Evolutionary conservation across 92 coral and sea anemone genomes (phyloP).

Genomic region (Ricordea florida): DNA sequence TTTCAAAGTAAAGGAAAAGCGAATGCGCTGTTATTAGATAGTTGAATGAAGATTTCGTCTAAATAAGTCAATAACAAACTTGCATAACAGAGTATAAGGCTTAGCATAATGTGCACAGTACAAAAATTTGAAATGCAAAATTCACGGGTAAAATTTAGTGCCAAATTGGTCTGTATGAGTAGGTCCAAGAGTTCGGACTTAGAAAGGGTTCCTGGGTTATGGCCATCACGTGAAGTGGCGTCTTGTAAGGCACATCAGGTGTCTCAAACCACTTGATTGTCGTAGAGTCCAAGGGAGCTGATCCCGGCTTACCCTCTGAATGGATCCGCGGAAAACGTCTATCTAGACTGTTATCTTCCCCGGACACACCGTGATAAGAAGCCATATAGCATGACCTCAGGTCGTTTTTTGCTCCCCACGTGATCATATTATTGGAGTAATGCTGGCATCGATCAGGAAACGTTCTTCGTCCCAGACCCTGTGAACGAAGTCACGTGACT

Average conservation of each 20-base stretch:
- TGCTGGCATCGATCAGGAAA: slow-evolving; percentile 79
- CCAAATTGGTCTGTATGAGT: slow-evolving; percentile 84
- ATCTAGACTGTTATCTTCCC: slow-evolving; percentile 48
- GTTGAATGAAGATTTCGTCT: no score
- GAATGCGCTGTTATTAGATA: no score
- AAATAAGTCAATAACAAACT: no score
- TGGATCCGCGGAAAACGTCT: slow-evolving; percentile 79
- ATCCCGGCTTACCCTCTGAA: slow-evolving; percentile 68
- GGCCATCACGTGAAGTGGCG: slow-evolving; percentile 90
- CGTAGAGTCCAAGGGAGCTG: slow-evolving; percentile 74
- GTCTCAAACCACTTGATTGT: slow-evolving; percentile 71
- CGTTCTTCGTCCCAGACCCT: slow-evolving; percentile 90
- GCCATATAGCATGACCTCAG: slow-evolving; percentile 74
- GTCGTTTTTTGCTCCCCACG: slow-evolving; percentile 61
- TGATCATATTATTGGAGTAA: slow-evolving; percentile 80
- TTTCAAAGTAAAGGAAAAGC: no score
- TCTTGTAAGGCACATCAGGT: slow-evolving; percentile 64
- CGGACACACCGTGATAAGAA: slow-evolving; percentile 51
- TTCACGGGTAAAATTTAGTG: background rate
- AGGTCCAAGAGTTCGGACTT: slow-evolving; percentile 81
- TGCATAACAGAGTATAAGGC: no score
- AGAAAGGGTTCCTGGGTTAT: slow-evolving; percentile 86
- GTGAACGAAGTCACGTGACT: background rate
- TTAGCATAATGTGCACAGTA: no score
- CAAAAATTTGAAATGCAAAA: background rate